A percentile compares a stretch with the other conserved stretches of the same genome.
Evolutionary conservation across 2,113 vertebrate genomes (phyloP).

Genomic region (Apodemus speciosus): DNA sequence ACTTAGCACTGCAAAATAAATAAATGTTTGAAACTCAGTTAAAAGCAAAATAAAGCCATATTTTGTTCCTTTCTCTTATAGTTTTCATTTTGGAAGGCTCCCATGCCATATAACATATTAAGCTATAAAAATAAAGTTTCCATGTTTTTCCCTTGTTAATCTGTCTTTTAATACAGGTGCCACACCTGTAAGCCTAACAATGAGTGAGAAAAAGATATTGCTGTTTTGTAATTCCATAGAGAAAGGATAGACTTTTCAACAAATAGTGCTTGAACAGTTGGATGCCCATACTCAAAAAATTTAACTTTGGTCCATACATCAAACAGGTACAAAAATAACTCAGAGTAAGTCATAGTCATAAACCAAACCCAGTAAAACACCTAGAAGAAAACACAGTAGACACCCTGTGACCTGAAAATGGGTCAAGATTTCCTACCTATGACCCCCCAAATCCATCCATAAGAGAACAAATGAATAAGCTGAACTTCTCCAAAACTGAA

Average conservation of each 20-base stretch:
- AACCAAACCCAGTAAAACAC: conserved; percentile 30
- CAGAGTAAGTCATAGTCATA: not conserved
- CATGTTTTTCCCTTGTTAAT: not conserved
- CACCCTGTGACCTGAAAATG: not conserved
- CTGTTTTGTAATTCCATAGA: not conserved
- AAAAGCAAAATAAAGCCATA: not conserved
- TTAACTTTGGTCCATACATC: not conserved
- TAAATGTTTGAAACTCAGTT: not conserved
- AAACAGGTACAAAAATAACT: conserved; percentile 34
- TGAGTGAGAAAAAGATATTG: conserved; percentile 19
- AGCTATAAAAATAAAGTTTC: not conserved
- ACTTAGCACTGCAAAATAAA: not conserved
- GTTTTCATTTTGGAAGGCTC: not conserved
- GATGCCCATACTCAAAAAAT: not conserved
- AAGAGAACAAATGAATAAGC: not conserved
- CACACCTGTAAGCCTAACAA: not conserved
- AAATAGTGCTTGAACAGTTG: conserved; percentile 25
- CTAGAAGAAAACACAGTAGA: conserved; percentile 43
- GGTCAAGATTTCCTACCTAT: conserved; percentile 9
- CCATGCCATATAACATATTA: not conserved
- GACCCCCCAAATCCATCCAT: not conserved
- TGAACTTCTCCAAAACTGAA: not conserved
- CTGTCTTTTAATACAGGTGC: not conserved
- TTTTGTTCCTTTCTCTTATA: not conserved
- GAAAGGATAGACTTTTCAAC: conserved; percentile 36